A percentile compares a stretch with the other conserved stretches of the same genome.
These are phyloP conservation scores for Ametastegia equiseti DNA, from an alignment of 2,888 invertebrate species.

Conservation along the genomic window DNA sequence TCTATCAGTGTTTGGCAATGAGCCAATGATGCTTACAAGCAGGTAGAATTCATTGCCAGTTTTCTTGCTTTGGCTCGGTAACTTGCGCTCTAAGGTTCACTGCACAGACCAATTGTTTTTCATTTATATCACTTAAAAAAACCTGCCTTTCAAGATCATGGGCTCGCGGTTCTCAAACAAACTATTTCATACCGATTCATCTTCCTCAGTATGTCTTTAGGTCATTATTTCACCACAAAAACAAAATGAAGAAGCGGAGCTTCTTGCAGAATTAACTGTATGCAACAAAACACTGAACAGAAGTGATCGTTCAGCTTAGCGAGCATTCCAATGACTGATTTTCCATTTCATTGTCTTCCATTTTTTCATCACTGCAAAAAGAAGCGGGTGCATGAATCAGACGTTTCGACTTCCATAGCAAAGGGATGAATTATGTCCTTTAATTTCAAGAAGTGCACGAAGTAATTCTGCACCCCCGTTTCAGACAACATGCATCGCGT, in stretches of 20 bases:
- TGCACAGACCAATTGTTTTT: conserved; percentile 35
- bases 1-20: conserved; percentile 44
- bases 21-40: conserved; percentile 38
- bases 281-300: background rate
- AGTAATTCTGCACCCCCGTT: background rate
- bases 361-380: background rate
- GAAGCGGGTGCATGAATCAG: background rate
- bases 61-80: conserved; percentile 25
- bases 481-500: conserved; percentile 13
- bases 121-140: conserved; percentile 10
- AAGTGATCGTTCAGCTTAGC: background rate
- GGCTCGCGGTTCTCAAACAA: background rate
- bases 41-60: conserved; percentile 38
- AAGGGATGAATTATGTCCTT: background rate
- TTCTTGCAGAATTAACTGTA: background rate
- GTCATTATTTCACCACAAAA: background rate
- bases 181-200: background rate
- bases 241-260: too few species aligned
- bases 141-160: background rate
- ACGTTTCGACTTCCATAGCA: background rate
- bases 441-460: background rate
- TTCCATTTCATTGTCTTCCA: background rate
- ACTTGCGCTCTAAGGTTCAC: conserved; percentile 32
- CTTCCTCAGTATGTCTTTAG: too few species aligned
- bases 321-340: background rate